Evolutionary conservation across 2,797 vertebrate species (phyloP), one percentile per base, ranked within the genome.

Genomic region (Lagothrix lagotricha): DNA sequence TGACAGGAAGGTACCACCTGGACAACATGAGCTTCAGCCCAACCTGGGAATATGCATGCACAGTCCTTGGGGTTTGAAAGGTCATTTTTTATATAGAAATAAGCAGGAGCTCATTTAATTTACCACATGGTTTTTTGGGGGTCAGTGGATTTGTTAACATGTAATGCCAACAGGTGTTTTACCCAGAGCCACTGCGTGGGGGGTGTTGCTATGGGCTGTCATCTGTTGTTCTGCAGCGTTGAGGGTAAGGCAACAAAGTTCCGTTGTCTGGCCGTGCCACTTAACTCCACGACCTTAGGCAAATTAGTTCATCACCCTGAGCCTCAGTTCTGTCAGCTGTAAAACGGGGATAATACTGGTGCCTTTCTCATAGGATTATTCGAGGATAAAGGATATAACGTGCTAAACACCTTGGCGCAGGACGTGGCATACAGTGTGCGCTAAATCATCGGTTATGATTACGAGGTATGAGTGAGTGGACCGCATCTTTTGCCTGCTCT

Each of bases 71-170:
- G 19, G 22, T 79, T 50, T 36, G 36, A 88, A 80, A 88, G 77
- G 73, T 91, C 20, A 90, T 86, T 88, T 95, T 85, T 90, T 44
- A 81, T 20, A 36, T 1, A 77, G 87, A 92, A 83, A 52, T 19
- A 46, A 41, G 36, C 54, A 85, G 39, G 72, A 26, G 85, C 64
- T 93, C 58, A 12, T 91, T 72, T 73, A 87, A 76, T 39, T 94
- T 87, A 22, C 41, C 12, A 17, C 33, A 76, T 58, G 12, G n/a
- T 94, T 70, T 93, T 87, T 50, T 46, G 77, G 86, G 30, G 44
- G 50, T 73, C 79, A 20, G n/a, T 61, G 92, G 28, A 82, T 87
- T 91, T 94, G 86, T 70, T 80, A 85, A n/a, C 54, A 48, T 3
- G 2, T 13, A 79, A 54, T 52, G 77, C 22, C 52, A 46, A 33